These are phyloP conservation scores for Cyclargus thomasi DNA, from an alignment of 1,140 invertebrate species.

Conservation along the genomic window DNA sequence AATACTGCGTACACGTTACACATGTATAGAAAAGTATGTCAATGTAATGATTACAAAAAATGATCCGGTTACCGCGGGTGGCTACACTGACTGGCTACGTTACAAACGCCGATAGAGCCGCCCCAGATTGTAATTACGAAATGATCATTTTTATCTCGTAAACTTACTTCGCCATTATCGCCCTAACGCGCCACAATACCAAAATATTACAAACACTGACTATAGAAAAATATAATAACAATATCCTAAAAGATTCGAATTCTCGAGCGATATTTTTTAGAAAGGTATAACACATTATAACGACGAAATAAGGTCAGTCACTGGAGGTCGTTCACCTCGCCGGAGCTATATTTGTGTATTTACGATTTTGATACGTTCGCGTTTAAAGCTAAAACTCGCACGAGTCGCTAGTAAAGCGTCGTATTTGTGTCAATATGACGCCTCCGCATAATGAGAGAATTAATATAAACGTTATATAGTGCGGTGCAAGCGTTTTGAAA, in stretches of 20 bases:
- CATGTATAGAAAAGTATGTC: conserved; percentile 37
- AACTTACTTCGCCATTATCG: background rate
- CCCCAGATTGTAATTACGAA: conserved; percentile 51
- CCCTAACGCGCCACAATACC: background rate
- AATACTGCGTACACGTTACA: conserved; percentile 25
- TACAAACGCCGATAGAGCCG: conserved; percentile 54
- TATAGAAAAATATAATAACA: background rate
- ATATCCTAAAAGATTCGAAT: background rate
- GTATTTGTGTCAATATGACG: conserved; percentile 18
- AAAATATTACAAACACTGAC: background rate
- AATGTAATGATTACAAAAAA: conserved; percentile 50
- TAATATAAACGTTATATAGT: conserved; percentile 23
- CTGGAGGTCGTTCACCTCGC: conserved; percentile 7
- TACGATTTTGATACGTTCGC: conserved; percentile 9
- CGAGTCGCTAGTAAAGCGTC: conserved; percentile 8
- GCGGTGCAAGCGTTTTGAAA: conserved; percentile 37
- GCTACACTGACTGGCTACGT: conserved; percentile 39
- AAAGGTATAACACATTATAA: conserved; percentile 12
- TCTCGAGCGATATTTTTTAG: background rate
- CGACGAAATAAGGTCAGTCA: conserved; percentile 7
- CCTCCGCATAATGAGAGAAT: conserved; percentile 16
- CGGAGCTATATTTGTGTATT: conserved; percentile 13
- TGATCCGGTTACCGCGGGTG: conserved; percentile 36
- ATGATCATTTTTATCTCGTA: conserved; percentile 21
- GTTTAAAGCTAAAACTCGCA: background rate